Evolutionary conservation across 1,140 invertebrate genomes (phyloP), one percentile per base, ranked within the genome.

Genomic region (Microplitis mediator): DNA sequence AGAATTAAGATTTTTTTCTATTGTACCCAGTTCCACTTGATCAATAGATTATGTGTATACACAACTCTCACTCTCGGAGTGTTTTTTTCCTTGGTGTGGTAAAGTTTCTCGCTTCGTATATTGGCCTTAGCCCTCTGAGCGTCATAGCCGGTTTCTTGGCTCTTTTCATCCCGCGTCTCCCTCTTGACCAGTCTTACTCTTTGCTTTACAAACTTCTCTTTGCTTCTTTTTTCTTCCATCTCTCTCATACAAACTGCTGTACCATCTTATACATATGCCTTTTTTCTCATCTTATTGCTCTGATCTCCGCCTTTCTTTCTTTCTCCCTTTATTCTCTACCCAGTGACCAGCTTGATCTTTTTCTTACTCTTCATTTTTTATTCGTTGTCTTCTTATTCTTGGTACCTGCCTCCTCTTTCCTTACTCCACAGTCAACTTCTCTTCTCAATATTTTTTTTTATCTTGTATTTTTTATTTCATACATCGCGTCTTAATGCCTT

Each of bases 81-180:
- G 31, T 52, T 31, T 62, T 67, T 73, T 36, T 63, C n/a, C 23
- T 69, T 66, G 54, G 70, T 14, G 13, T 66, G 56, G 70, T 14
- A 16, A 69, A 34, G 45, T 32, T 60, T 51, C 52, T 69, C 34
- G 52, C 50, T 56, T 69, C 66, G 35, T 69, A 51, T 34, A 61
- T 14, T 45, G 51, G 35, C 31, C 50, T 69, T 61, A 62, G 56
- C 73, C 73, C 73, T 71, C 73, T 73, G 69, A 51, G 35, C 76
- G 45, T 72, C 63, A 72, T 58, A 60, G 66, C 66, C 61, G 52
- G 61, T 69, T 73, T 62, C 50, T 16, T 60, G 31, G n/a, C 56
- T 78, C 75, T 72, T 72, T 71, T 6, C 76, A 71, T 75, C 72
- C 61, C 52, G 23, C 23, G 63, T 23, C 36, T 52, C 58, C 62